These are phyloP conservation scores for Microtus montanus DNA, from an alignment of 2,113 vertebrate genomes.

Conservation along the genomic window DNA sequence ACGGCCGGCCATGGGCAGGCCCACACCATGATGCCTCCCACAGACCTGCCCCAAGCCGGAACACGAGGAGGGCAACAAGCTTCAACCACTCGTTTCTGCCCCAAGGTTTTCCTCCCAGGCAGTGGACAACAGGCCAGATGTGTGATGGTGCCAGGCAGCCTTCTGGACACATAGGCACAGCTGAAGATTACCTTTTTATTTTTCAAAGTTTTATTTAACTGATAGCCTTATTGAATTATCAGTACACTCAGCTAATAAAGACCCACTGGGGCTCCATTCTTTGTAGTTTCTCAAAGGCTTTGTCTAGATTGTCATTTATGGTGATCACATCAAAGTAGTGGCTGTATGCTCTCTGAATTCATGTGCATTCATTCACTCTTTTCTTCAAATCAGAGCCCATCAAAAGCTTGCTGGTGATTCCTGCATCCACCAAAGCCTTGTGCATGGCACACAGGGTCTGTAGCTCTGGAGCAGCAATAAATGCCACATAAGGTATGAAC, in stretches of 20 bases:
- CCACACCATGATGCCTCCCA: neutral
- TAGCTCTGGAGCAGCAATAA: conserved; percentile 96
- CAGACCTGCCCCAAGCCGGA: too few relatives aligned
- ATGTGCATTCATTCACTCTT: conserved; percentile 96
- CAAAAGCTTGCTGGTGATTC: conserved; percentile 97
- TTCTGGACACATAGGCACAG: neutral
- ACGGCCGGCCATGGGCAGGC: neutral
- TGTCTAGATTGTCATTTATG: conserved; percentile 97
- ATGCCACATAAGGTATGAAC: conserved; percentile 99
- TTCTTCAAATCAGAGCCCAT: conserved; percentile 98
- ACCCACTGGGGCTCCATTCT: conserved; percentile 96
- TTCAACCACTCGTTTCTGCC: neutral
- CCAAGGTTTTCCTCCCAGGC: too few relatives aligned
- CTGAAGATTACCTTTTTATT: neutral
- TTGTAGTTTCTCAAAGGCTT: conserved; percentile 96
- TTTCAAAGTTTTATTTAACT: conserved; percentile 67
- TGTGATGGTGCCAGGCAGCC: neutral
- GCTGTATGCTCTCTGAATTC: conserved; percentile 95
- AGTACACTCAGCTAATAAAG: conserved; percentile 98
- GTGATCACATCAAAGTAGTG: conserved; percentile 99
- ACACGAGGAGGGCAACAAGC: neutral
- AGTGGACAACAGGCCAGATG: neutral
- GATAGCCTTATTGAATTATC: conserved; percentile 78
- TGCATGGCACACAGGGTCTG: conserved; percentile 97
- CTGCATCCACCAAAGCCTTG: conserved; percentile 97